Percentiles rank a stretch among this genome's conserved stretches.
Evolutionary conservation across 2,888 invertebrate genomes (phyloP).

Genomic region (Leucophenga maculata): DNA sequence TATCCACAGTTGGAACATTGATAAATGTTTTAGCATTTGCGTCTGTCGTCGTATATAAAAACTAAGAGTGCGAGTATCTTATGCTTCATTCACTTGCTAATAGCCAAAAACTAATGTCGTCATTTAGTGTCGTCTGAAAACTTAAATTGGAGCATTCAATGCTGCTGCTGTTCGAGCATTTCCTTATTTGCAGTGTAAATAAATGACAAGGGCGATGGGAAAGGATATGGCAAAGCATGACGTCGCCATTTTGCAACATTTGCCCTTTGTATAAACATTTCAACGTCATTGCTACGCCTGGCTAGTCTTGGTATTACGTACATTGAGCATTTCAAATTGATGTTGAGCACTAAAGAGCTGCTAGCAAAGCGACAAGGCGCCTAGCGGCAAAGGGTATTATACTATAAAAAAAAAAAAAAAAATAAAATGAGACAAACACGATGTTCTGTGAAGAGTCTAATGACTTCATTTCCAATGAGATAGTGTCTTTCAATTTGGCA

Average conservation of each 20-base stretch:
- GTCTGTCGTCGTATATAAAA: too few relatives aligned
- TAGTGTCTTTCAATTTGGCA: constrained; percentile 20
- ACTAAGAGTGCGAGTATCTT: background rate
- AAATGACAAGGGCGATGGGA: too few relatives aligned
- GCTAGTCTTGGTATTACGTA: background rate
- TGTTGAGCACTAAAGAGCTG: background rate
- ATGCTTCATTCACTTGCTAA: constrained; percentile 15
- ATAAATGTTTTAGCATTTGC: constrained; percentile 5
- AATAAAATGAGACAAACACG: background rate
- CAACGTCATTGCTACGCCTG: constrained; percentile 23
- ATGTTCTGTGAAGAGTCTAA: background rate
- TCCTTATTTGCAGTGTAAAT: constrained; percentile 4
- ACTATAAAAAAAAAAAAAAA: background rate
- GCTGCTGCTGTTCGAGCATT: background rate
- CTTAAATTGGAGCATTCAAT: constrained; percentile 1
- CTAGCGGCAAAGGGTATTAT: background rate
- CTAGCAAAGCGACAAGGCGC: background rate
- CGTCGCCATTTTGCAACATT: constrained; percentile 20
- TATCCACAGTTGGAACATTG: background rate
- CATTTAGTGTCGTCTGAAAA: constrained; percentile 10
- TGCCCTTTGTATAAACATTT: constrained; percentile 16
- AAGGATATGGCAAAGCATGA: background rate
- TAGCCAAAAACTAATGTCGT: constrained; percentile 19
- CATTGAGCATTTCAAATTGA: constrained; percentile 19
- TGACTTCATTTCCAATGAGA: constrained; percentile 24